phyloP scores from a whole-genome alignment of 2,797 vertebrate genomes.

The Anomalospiza imberbis region DNA sequence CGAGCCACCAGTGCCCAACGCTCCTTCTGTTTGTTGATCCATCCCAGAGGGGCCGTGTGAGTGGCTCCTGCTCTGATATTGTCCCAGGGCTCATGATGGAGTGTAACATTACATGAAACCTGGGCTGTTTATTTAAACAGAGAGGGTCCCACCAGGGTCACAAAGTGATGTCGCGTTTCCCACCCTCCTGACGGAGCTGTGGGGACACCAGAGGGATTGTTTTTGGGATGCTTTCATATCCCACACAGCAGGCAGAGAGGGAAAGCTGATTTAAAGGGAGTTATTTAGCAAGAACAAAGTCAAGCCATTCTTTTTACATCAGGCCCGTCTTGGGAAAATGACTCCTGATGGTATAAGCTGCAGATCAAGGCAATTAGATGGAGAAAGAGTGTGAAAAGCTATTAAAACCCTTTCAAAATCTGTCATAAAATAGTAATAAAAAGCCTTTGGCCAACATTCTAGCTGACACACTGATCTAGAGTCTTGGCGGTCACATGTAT shows the following conservation, averaged over 20 bases:
- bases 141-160: slow-evolving; percentile 51
- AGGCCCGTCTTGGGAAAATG: background rate
- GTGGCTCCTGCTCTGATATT: background rate
- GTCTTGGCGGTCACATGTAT: background rate
- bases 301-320: slow-evolving; percentile 12
- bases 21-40: background rate
- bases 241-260: background rate
- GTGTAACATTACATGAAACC: slow-evolving; percentile 26
- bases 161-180: slow-evolving; percentile 17
- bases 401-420: background rate
- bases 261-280: background rate
- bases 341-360: background rate
- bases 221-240: slow-evolving; percentile 1
- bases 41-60: slow-evolving; percentile 1
- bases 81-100: slow-evolving; percentile 24
- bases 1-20: background rate
- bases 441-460: background rate
- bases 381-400: background rate
- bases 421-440: background rate
- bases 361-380: background rate
- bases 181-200: background rate
- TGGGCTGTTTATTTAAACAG: slow-evolving; percentile 58
- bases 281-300: slow-evolving; percentile 39
- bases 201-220: background rate
- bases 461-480: background rate